Evolutionary conservation across 2,888 invertebrate genomes (phyloP).

Genomic region (Exephanes ischioxanthus): DNA sequence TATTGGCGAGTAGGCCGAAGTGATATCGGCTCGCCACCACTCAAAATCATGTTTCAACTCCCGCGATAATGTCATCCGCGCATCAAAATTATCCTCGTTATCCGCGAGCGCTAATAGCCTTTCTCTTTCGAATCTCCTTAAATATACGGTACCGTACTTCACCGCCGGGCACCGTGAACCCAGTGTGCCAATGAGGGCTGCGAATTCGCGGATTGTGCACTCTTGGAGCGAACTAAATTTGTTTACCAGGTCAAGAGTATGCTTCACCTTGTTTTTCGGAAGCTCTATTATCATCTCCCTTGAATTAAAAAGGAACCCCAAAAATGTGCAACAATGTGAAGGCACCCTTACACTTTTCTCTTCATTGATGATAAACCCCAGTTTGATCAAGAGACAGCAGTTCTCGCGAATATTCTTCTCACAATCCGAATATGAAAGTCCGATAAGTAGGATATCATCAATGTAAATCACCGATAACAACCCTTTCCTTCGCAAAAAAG

Average conservation of each 20-base stretch:
- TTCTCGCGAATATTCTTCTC: too few relatives aligned
- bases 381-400: too few relatives aligned
- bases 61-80: background rate
- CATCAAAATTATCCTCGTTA: background rate
- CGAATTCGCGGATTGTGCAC: background rate
- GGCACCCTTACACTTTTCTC: too few relatives aligned
- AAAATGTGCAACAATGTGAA: too few relatives aligned
- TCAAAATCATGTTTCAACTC: background rate
- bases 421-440: too few relatives aligned
- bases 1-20: constrained; percentile 4
- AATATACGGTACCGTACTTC: background rate
- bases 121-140: background rate
- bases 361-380: background rate
- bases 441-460: background rate
- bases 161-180: background rate
- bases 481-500: too few relatives aligned
- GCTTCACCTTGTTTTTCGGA: background rate
- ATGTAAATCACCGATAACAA: background rate
- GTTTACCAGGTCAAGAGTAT: background rate
- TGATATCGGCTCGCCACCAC: background rate
- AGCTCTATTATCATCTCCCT: background rate
- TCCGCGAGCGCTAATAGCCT: background rate
- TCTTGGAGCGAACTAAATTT: background rate
- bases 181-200: background rate
- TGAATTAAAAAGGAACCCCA: background rate